Conservation (phyloP, 2,888 invertebrate species). For the Acronicta alni region DNA sequence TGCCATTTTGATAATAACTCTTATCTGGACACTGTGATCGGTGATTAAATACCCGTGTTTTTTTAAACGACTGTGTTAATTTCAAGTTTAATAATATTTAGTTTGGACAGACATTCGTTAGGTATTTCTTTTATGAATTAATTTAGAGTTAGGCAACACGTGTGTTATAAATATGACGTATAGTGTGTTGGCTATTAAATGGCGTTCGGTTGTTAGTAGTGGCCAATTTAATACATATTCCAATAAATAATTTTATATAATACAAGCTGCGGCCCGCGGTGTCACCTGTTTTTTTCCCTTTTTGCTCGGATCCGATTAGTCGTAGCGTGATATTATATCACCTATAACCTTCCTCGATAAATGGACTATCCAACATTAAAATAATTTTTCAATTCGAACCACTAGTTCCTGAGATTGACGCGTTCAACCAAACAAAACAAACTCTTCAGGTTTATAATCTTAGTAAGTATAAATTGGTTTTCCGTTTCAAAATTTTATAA, state of each 20-base stretch:
- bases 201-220: constrained; percentile 26
- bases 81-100: constrained; percentile 27
- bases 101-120: constrained; percentile 26
- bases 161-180: constrained; percentile 17
- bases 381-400: no score
- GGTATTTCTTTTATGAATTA: constrained; percentile 27
- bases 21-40: constrained; percentile 38
- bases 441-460: no score
- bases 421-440: no score
- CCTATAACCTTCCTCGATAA: no score
- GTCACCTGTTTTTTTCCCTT: no score
- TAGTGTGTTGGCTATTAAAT: constrained; percentile 3
- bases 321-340: no score
- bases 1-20: constrained; percentile 39
- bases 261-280: no score
- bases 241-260: constrained; percentile 33
- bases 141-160: constrained; percentile 15
- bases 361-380: no score
- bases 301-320: no score
- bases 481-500: no score
- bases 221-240: constrained; percentile 26
- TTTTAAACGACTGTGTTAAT: constrained; percentile 34
- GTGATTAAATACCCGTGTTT: constrained; percentile 38
- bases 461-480: no score
- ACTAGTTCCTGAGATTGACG: no score